Evolutionary conservation across 2,797 vertebrate genomes (phyloP).

Genomic region (Sebastes taczanowskii): DNA sequence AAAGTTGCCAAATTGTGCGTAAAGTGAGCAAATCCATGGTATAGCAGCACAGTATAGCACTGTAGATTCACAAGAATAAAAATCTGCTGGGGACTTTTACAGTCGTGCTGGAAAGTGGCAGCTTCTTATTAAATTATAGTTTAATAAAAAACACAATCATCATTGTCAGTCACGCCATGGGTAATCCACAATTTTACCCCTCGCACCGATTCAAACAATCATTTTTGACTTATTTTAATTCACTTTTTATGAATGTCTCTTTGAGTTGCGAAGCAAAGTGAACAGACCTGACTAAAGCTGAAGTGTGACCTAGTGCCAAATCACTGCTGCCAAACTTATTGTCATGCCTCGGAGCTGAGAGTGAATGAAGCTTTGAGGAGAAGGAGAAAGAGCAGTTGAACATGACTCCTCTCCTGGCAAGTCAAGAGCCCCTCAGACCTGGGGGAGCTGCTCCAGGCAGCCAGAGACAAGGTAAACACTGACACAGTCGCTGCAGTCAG

Average conservation of each 20-base stretch:
- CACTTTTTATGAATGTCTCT: slow-evolving; percentile 8
- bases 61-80: slow-evolving; percentile 25
- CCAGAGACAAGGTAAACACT: slow-evolving; percentile 48
- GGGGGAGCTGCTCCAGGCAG: slow-evolving; percentile 41
- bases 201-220: slow-evolving; percentile 6
- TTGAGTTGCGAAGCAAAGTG: slow-evolving; percentile 7
- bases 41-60: not conserved
- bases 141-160: slow-evolving; percentile 7
- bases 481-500: slow-evolving; percentile 42
- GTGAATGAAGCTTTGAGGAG: slow-evolving; percentile 51
- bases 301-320: slow-evolving; percentile 47
- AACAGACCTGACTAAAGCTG: slow-evolving; percentile 17
- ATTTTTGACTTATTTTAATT: slow-evolving; percentile 16
- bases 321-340: slow-evolving; percentile 51
- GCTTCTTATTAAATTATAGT: slow-evolving; percentile 13
- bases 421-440: slow-evolving; percentile 57
- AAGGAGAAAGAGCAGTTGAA: slow-evolving; percentile 55
- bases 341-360: slow-evolving; percentile 38
- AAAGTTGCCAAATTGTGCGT: slow-evolving; percentile 47
- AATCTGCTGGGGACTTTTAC: slow-evolving; percentile 45
- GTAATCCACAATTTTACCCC: slow-evolving; percentile 5
- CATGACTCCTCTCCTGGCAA: slow-evolving; percentile 68
- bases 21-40: slow-evolving; percentile 42
- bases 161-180: not conserved
- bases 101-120: slow-evolving; percentile 9